Conservation (phyloP, 2,888 invertebrate genomes). For the Ditula angustiorana region DNA sequence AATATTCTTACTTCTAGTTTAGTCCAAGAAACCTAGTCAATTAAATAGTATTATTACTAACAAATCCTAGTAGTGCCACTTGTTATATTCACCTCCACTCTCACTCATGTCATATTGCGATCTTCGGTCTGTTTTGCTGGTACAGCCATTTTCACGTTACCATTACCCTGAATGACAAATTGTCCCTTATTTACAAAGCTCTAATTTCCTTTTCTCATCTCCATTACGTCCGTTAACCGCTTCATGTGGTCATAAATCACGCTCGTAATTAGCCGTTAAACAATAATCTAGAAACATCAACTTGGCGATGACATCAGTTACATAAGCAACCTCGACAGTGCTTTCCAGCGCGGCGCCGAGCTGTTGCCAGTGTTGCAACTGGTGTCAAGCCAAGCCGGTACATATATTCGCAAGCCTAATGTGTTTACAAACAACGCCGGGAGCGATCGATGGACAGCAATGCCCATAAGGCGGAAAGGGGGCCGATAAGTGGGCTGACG, state of each 20-base stretch:
- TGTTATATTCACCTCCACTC: background rate
- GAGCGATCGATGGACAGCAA: conserved; percentile 16
- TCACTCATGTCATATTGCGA: background rate
- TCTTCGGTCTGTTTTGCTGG: background rate
- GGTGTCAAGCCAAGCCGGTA: conserved; percentile 8
- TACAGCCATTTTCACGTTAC: background rate
- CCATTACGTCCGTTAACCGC: conserved; percentile 2
- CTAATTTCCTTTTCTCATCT: background rate
- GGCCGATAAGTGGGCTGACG: background rate
- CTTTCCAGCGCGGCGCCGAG: conserved; percentile 25
- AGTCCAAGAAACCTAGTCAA: no score
- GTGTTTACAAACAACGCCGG: conserved; percentile 36
- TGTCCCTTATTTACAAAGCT: background rate
- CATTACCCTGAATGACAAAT: background rate
- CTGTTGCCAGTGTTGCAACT: conserved; percentile 16
- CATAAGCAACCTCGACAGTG: conserved; percentile 34
- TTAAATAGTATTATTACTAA: background rate
- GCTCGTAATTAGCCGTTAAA: conserved; percentile 2
- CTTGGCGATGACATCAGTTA: conserved; percentile 34
- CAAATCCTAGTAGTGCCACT: background rate
- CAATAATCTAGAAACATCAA: conserved; percentile 21
- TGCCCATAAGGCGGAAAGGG: conserved; percentile 1
- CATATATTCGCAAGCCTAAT: conserved; percentile 11
- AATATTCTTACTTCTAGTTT: no score
- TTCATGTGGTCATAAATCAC: conserved; percentile 9